A percentile compares a stretch with the other conserved stretches of the same genome.
Conservation (phyloP, 2,888 invertebrate species). For the Pandemis corylana region DNA sequence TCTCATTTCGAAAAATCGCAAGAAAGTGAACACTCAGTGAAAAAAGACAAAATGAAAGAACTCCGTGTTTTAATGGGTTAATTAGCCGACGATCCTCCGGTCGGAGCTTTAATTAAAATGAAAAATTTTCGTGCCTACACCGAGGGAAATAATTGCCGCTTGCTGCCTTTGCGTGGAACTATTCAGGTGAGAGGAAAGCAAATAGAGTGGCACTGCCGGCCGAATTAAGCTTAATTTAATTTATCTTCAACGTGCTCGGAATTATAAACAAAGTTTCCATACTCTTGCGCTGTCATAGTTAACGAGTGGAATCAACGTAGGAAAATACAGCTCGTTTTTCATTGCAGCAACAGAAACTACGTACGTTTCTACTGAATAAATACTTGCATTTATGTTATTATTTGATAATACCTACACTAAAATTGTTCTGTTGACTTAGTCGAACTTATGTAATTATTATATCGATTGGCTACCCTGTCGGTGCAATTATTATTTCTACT, state of each 20-base stretch:
- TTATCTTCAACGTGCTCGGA: conserved; percentile 29
- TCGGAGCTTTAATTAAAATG: conserved; percentile 83
- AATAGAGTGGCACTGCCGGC: conserved; percentile 58
- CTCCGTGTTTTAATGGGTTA: conserved; percentile 84
- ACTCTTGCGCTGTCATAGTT: not conserved
- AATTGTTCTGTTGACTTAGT: too few relatives aligned
- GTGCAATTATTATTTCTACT: too few relatives aligned
- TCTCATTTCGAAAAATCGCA: conserved; percentile 74
- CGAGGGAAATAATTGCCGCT: conserved; percentile 75
- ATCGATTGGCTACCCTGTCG: too few relatives aligned
- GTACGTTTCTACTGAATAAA: not conserved
- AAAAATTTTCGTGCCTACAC: conserved; percentile 83
- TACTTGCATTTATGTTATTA: too few relatives aligned
- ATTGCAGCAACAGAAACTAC: not conserved
- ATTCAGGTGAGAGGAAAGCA: conserved; percentile 76
- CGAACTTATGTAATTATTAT: too few relatives aligned
- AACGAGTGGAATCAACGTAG: not conserved
- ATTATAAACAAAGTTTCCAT: conserved; percentile 26
- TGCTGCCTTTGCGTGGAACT: conserved; percentile 69
- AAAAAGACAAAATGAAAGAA: conserved; percentile 78
- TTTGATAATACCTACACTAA: too few relatives aligned
- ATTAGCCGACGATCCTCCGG: conserved; percentile 82
- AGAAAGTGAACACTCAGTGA: conserved; percentile 74
- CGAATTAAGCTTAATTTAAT: conserved; percentile 43
- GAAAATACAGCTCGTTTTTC: not conserved